Percentiles rank a stretch among this genome's conserved stretches.
These are phyloP conservation scores for Scaptomyza pallida DNA, from an alignment of 1,140 invertebrate species.

Conservation along the genomic window DNA sequence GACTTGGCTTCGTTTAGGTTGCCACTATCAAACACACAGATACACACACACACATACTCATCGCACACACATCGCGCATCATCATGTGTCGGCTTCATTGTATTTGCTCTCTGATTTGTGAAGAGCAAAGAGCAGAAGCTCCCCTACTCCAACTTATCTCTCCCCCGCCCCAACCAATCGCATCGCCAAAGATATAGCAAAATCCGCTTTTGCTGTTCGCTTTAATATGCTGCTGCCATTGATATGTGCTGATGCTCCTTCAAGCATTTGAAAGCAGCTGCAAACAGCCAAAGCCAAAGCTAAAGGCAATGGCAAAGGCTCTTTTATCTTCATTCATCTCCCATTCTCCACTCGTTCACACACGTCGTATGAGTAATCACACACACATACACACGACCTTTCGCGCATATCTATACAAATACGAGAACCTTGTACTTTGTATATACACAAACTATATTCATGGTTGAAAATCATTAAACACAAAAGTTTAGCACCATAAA, in stretches of 20 bases:
- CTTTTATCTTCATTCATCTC: conserved; percentile 29
- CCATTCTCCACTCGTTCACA: conserved; percentile 21
- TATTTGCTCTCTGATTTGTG: conserved; percentile 79
- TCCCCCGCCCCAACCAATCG: too few relatives aligned
- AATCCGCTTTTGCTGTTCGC: conserved; percentile 60
- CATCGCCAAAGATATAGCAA: conserved; percentile 45
- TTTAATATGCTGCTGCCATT: conserved; percentile 66
- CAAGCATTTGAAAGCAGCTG: conserved; percentile 26
- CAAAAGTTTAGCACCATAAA: conserved; percentile 39
- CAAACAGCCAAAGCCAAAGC: too few relatives aligned
- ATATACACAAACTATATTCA: conserved; percentile 1
- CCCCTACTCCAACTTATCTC: background rate
- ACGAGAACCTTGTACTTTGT: conserved; percentile 42
- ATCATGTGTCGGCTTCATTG: conserved; percentile 66
- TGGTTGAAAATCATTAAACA: conserved; percentile 23
- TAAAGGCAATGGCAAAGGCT: background rate
- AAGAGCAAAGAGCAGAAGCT: conserved; percentile 54
- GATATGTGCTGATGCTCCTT: conserved; percentile 50
- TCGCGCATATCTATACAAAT: conserved; percentile 28
- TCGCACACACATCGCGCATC: conserved; percentile 8
- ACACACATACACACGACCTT: conserved; percentile 72
- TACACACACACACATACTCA: conserved; percentile 30
- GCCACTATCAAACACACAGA: conserved; percentile 58
- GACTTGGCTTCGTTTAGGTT: conserved; percentile 24
- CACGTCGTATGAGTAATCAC: conserved; percentile 71